phyloP scores from a whole-genome alignment of 1,140 invertebrate genomes.

The Anoplophora glabripennis region DNA sequence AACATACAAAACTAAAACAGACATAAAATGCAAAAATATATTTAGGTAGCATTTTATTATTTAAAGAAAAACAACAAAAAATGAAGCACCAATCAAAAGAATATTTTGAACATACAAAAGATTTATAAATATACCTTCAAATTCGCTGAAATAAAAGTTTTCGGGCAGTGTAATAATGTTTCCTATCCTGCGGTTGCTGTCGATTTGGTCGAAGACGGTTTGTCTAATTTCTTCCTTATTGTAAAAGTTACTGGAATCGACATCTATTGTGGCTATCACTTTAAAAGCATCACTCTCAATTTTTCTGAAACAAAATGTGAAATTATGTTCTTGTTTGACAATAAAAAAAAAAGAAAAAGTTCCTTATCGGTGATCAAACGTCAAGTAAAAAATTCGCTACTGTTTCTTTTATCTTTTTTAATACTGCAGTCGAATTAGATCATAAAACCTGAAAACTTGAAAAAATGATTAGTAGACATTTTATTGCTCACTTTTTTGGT shows the following conservation, averaged over 20 bases:
- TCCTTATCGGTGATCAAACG: too few species aligned
- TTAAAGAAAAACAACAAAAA: too few species aligned
- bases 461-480: too few species aligned
- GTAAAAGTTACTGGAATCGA: conserved; percentile 49
- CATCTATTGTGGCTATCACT: conserved; percentile 47
- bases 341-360: too few species aligned
- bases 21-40: conserved; percentile 16
- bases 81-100: too few species aligned
- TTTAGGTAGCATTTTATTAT: background rate
- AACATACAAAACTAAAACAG: conserved; percentile 26
- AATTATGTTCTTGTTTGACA: too few species aligned
- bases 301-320: conserved; percentile 35
- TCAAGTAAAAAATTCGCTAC: too few species aligned
- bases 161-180: conserved; percentile 36
- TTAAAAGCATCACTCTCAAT: conserved; percentile 37
- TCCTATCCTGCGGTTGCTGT: conserved; percentile 43
- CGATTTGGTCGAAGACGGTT: conserved; percentile 46
- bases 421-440: too few species aligned
- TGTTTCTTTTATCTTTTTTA: too few species aligned
- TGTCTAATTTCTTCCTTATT: conserved; percentile 44
- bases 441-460: too few species aligned
- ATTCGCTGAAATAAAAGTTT: conserved; percentile 52
- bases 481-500: too few species aligned
- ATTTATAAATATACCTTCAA: conserved; percentile 48
- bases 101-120: too few species aligned